Conservation (phyloP, 1,140 invertebrate genomes). For the Oscheius sp. region DNA sequence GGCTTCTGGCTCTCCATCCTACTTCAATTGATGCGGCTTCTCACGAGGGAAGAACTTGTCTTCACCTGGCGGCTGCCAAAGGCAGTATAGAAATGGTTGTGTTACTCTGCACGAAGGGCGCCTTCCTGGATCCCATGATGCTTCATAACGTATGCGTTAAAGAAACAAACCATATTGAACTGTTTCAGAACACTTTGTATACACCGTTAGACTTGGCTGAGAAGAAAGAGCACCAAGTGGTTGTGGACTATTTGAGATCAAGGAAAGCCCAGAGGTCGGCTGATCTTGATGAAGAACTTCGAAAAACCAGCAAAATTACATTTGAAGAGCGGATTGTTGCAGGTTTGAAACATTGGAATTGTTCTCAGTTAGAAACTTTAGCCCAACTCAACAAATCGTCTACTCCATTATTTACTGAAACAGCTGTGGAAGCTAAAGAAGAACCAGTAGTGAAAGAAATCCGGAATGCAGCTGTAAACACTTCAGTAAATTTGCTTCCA, state of each 20-base stretch:
- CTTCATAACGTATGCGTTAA: constrained; percentile 24
- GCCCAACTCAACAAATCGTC: background rate
- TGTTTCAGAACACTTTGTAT: constrained; percentile 38
- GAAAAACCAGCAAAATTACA: constrained; percentile 18
- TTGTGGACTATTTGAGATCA: constrained; percentile 49
- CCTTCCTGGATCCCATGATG: constrained; percentile 63
- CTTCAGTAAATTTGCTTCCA: background rate
- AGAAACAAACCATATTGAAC: background rate
- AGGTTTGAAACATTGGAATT: constrained; percentile 22
- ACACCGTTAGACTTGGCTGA: constrained; percentile 53
- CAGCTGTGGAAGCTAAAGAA: background rate
- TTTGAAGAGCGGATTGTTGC: constrained; percentile 48
- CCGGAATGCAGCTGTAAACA: constrained; percentile 16
- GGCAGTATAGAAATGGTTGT: constrained; percentile 90
- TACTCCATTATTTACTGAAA: background rate
- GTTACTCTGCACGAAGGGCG: constrained; percentile 60
- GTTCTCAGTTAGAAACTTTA: background rate
- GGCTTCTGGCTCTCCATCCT: constrained; percentile 78
- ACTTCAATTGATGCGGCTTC: constrained; percentile 83
- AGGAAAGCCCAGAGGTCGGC: constrained; percentile 14
- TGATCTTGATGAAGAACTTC: constrained; percentile 38
- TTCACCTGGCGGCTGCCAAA: constrained; percentile 89
- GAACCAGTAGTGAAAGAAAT: constrained; percentile 11
- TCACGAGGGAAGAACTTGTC: constrained; percentile 82
- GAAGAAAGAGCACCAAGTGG: constrained; percentile 39